Evolutionary conservation across 2,797 vertebrate genomes (phyloP), one percentile per base, ranked within the genome.

Genomic region (Pipistrellus pygmaeus): DNA sequence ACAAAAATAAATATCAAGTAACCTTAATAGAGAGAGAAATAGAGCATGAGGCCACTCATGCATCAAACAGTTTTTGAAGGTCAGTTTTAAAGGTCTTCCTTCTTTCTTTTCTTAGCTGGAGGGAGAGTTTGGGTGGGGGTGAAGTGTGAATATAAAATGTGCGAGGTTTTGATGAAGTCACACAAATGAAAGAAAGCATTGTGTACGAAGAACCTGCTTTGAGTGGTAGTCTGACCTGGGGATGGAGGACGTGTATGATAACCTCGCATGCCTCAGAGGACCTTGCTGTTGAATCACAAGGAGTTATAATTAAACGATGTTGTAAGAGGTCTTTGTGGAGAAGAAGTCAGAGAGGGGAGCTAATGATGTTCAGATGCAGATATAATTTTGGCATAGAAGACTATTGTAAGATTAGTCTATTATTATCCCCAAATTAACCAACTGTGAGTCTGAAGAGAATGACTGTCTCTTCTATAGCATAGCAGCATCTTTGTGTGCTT

Each of bases 371-470:
- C 0, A 0, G 75, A 77, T 84, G 60, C 80, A 87, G 88, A 57
- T 86, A 14, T 88, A 57, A 68, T 96, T 96, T 96, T 46, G 66
- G 85, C 80, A 69, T 32, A 95, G 86, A 62, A 95, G 85, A 84
- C 53, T 14, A 25, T 66, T 96, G 73, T 92, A 94, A 83, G 35
- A 27, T 53, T 76, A 68, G 55, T 92, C 85, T 97, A 10, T 90
- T 97, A 97, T 97, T 96, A 62, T 88, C 83, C 62, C 90, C 86
- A 41, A 66, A 69, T 94, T 96, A 87, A 76, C 72, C 32, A 85
- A 93, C 53, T 94, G 71, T 90, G 85, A 82, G 68, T 91, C 78
- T 92, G 20, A 90, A 32, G 73, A 95, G 93, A 90, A 86, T 35
- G 48, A 93, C 64, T 11, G 0, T 68, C 76, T 96, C 68, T 97